These are phyloP conservation scores for Lasioglossum leucozonium DNA, from an alignment of 2,888 invertebrate species.

Conservation along the genomic window DNA sequence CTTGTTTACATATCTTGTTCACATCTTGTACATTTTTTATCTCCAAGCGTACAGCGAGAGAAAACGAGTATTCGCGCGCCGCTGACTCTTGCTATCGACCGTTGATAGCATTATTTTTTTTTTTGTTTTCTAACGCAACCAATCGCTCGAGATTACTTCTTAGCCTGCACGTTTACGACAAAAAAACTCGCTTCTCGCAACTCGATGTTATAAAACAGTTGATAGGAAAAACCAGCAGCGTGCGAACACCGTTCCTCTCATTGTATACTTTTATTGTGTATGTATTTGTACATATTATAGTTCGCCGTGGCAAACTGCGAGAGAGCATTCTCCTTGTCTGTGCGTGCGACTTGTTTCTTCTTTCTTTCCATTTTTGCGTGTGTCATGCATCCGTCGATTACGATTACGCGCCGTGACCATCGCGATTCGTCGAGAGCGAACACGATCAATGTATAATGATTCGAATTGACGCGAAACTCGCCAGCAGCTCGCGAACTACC, in stretches of 20 bases:
- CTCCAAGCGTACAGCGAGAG: conserved; percentile 30
- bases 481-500: no score
- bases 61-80: not conserved
- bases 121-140: not conserved
- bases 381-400: conserved; percentile 26
- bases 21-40: conserved; percentile 52
- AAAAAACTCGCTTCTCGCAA: not conserved
- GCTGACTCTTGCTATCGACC: not conserved
- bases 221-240: not conserved
- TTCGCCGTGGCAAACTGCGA: not conserved
- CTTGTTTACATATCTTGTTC: conserved; percentile 8
- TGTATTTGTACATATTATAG: conserved; percentile 13
- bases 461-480: not conserved
- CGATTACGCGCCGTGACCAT: conserved; percentile 24
- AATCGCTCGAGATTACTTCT: not conserved
- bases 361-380: conserved; percentile 42
- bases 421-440: not conserved
- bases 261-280: not conserved
- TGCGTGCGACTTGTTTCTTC: conserved; percentile 38
- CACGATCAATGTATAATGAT: not conserved
- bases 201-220: not conserved
- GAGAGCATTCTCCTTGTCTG: conserved; percentile 31
- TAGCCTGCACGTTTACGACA: not conserved
- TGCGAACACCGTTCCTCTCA: not conserved
- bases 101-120: conserved; percentile 5